Base-by-base conservation (phyloP, 1,140 invertebrate species). In the Andrena cerasifolii region DNA sequence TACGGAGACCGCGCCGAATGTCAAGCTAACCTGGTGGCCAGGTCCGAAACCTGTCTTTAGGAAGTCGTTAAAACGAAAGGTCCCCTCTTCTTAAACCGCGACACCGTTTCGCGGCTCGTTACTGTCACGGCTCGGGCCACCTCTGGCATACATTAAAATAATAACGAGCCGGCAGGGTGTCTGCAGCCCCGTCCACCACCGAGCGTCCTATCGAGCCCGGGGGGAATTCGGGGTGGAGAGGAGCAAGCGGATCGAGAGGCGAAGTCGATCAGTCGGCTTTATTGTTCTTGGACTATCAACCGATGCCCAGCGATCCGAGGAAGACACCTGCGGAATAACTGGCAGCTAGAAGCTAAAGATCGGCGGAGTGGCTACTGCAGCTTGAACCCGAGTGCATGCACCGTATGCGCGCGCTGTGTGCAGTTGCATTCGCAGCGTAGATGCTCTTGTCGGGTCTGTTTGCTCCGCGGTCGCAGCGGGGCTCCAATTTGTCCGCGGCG, bases 1-100 rank as follows among this genome's bases (percentile, higher is more conserved):
- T 89, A 82, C 78, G 68, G 75, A 81, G 67, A 73, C 59, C 84
- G 80, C 83, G 74, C 80, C 88, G 88, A 89, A 89, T 89, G 88
- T 89, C 86, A 85, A 88, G 77, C 85, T 87, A 84, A 88, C 86
- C 83, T 79, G 81, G 81, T 3, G 28, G 76, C 67, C 68, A 79
- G 21, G 63, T 59, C 80, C 79, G 81, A 87, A 76, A 51, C 76
- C 84, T 81, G 83, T 88, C 84, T 88, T 88, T 85, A 73, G 79
- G 74, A 83, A 89, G 83, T 88, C 82, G 83, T 88, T 87, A 83
- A 86, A 85, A 75, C 80, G 68, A 83, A 84, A 85, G 61, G 73
- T 80, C 79, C 24, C 76, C 43, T 74, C 72, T 67, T 59, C 78
- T 77, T 70, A 85, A 86, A 86, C 82, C 73, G 77, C 80, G 80